Evolutionary conservation across 2,888 invertebrate genomes (phyloP), one percentile per base, ranked within the genome.

Genomic region (Lacanobia wlatinum): DNA sequence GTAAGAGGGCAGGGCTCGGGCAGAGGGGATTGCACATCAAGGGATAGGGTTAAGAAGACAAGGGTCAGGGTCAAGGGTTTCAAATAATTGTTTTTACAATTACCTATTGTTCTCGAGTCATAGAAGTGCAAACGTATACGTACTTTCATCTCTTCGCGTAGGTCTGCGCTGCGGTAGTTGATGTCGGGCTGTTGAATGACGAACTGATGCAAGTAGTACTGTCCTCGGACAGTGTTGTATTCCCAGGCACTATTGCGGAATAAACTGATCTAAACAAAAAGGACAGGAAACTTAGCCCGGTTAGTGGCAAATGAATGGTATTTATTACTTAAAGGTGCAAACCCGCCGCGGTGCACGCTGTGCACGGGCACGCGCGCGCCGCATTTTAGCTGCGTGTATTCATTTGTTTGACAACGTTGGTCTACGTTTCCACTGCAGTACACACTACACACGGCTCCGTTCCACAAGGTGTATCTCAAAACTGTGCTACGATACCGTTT

Each of bases 141-240:
- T 90, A 96, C 97, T 94, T 96, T 94, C 95, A 97, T 96, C 82
- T 97, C 97, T 18, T 96, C 87, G 7, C 96, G 95, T 0, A 98
- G 96, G 0, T 85, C 84, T 0, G 96, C 92, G 88, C 97, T 97
- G 43, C 97, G 96, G 90, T 97, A 97, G 94, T 98, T 98, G 16
- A 98, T 95, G 89, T 98, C 98, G 0, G 98, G 98, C 88, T 98
- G 97, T n/a, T 97, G 95, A 8, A 94, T 91, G 12, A 96, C 96
- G 89, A 98, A 98, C 90, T 97, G 97, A 90, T 98, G 98, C 40
- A 97, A 94, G 90, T 98, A 98, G 91, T 95, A 98, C 88, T 98
- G 97, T 16, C 94, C 86, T 7, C 98, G 95, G 1, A 88, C 88
- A 0, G 89, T 91, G 83, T 97, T 97, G 96, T 96, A 98, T 80